A percentile compares a stretch with the other conserved stretches of the same genome.
These are phyloP conservation scores for Latrodectus hesperus DNA, from an alignment of 2,888 invertebrate species.

Conservation along the genomic window DNA sequence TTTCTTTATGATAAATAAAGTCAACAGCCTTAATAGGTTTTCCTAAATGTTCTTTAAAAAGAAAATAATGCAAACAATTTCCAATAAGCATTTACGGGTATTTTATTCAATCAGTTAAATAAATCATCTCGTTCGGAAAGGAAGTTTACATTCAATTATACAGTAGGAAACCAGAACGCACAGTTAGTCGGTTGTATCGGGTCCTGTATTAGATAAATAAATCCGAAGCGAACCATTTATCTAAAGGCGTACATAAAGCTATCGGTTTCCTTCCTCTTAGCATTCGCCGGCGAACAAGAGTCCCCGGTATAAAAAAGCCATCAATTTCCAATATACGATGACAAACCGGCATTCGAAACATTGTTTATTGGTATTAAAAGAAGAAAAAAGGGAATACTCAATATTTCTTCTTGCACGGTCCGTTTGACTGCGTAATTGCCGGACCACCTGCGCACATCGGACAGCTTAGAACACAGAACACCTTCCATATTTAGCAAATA, in stretches of 20 bases:
- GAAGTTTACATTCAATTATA: background rate
- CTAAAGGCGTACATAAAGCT: background rate
- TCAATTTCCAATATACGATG: background rate
- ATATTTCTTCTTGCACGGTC: background rate
- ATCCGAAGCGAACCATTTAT: background rate
- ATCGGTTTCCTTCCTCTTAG: background rate
- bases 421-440: constrained; percentile 18
- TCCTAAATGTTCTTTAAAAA: too few species aligned
- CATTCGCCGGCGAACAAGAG: background rate
- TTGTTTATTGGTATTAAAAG: background rate
- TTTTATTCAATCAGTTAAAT: too few species aligned
- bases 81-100: too few species aligned
- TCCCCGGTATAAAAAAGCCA: background rate
- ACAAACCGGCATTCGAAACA: background rate
- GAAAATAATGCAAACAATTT: too few species aligned
- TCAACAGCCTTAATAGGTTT: too few species aligned
- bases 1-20: too few species aligned
- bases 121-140: background rate
- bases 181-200: background rate
- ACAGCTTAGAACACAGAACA: constrained; percentile 3
- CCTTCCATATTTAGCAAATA: constrained; percentile 18
- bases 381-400: background rate
- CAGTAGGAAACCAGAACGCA: background rate
- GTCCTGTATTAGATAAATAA: background rate
- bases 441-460: constrained; percentile 30